Base-by-base conservation (phyloP, 2,888 invertebrate genomes). In the Plebejus melissa region DNA sequence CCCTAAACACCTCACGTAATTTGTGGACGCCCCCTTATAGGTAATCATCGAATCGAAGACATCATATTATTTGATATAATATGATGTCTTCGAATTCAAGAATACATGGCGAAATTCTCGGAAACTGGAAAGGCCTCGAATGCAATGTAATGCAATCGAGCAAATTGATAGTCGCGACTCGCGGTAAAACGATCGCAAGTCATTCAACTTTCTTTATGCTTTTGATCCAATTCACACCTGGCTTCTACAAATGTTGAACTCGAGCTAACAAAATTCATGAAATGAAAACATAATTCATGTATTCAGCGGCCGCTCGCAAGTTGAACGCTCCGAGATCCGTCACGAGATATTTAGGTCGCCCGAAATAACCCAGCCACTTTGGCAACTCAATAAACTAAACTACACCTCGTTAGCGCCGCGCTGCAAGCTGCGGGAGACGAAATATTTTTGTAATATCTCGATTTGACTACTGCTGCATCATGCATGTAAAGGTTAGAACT, bases 341-440 rank as follows among this genome's bases (percentile, higher is more conserved):
- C 70, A 81, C 83, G 86, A 84, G 88, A 89, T 90, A 93, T 93
- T 91, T 91, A 90, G 93, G 93, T 91, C 93, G 91, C 85, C 87
- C 82, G 81, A 93, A 93, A 93, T 93, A 93, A 86, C 90, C 84
- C 79, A 81, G 81, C 79, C 84, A 82, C 87, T 85, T 85, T 83
- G 83, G 82, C 84, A 82, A 84, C 83, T 83, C 83, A 82, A 82
- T 83, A 83, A 83, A 82, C 82, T 80, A 80, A 78, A 80, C 78
- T 77, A 72, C 54, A 74, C 71, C 69, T 76, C 74, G 58, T 75
- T 76, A 70, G 1, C 32, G 32, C 1, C 2, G 50, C 50, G 16
- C 58, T 60, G 58, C 28, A 60, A 74, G 69, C n/a, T 74, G 65
- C 32, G 74, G 36, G 60, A 65, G 50, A 60, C 9, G 28, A 28